Conservation (phyloP, 2,797 vertebrate species). For the Catharus ustulatus region DNA sequence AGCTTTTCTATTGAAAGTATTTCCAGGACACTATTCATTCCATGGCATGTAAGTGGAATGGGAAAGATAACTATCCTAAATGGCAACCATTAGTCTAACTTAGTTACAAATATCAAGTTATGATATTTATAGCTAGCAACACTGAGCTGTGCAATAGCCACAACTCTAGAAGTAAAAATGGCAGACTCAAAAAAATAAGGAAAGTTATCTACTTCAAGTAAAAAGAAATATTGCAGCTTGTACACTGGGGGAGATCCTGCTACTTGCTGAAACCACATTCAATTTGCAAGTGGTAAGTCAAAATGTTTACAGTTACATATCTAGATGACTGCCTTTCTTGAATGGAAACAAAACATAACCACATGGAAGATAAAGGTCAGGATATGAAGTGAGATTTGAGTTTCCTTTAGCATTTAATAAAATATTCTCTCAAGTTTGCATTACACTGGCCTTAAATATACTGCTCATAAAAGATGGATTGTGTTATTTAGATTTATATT, state of each 20-base stretch:
- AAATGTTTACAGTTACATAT: not conserved
- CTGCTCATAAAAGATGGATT: not conserved
- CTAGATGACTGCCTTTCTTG: not conserved
- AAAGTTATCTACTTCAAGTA: not conserved
- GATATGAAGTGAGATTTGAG: not conserved
- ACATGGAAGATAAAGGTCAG: not conserved
- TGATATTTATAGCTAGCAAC: not conserved
- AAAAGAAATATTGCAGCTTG: not conserved
- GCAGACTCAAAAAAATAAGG: not conserved
- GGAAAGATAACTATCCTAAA: not conserved
- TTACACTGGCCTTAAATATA: not conserved
- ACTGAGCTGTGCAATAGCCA: not conserved
- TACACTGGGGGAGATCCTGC: not conserved
- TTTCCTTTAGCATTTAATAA: not conserved
- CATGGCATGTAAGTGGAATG: not conserved
- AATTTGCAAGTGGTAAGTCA: not conserved
- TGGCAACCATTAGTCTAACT: not conserved
- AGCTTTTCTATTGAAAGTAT: not conserved
- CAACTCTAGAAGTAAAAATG: slow-evolving; percentile 1
- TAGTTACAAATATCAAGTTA: not conserved
- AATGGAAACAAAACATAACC: not conserved
- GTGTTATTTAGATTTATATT: not conserved
- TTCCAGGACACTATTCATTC: slow-evolving; percentile 14
- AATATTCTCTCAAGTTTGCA: not conserved
- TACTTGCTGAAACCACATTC: not conserved